Conservation (phyloP, 2,113 vertebrate genomes). For the Scortum barcoo region DNA sequence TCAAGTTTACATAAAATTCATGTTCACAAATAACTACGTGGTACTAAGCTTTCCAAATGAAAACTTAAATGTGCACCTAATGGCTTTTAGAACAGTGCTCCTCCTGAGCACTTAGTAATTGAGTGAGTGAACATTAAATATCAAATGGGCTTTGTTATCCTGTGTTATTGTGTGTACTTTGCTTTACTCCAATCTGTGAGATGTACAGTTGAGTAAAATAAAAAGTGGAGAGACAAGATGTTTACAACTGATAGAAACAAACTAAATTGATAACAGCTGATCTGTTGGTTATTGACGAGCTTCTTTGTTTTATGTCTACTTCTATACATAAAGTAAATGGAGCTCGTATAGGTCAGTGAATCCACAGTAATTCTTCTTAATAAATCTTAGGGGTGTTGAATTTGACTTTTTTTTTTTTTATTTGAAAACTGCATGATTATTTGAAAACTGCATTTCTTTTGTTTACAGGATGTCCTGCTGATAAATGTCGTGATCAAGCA, state of each 20-base stretch:
- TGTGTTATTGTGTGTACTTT: background rate
- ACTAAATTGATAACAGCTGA: background rate
- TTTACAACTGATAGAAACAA: background rate
- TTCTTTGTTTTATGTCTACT: background rate
- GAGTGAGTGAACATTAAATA: background rate
- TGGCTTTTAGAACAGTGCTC: background rate
- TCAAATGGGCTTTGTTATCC: background rate
- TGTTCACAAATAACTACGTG: background rate
- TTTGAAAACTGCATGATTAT: background rate
- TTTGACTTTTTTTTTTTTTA: no score
- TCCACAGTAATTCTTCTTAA: background rate
- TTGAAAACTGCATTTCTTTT: background rate
- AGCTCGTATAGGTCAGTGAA: background rate
- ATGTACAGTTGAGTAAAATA: background rate
- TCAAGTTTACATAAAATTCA: background rate
- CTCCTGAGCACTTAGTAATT: background rate
- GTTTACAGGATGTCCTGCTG: constrained; percentile 93
- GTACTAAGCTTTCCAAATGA: background rate
- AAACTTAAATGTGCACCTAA: background rate
- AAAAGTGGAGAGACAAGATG: background rate
- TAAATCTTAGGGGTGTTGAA: background rate
- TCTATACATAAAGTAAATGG: background rate
- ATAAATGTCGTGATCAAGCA: constrained; percentile 99
- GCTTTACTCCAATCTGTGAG: background rate
- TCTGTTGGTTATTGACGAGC: background rate